Base-by-base conservation (phyloP, 2,113 vertebrate genomes). In the Neolamprologus devosi region DNA sequence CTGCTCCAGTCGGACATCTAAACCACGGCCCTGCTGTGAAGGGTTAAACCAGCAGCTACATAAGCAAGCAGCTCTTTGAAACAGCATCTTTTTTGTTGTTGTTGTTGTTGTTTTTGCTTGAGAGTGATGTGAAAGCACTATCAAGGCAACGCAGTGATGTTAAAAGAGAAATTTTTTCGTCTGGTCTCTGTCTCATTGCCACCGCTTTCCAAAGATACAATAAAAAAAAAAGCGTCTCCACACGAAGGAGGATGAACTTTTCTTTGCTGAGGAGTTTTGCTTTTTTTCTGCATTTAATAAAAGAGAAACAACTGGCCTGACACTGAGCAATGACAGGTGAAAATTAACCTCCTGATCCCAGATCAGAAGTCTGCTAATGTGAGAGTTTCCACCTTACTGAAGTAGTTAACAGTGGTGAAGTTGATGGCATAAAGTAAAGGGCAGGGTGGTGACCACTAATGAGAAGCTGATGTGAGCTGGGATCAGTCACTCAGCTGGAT, bases 361-460 rank as follows among this genome's bases (percentile, higher is more conserved):
- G 14, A 83, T n/a, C 47, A 80, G 80, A 84, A 68, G 45, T 57
- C 49, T 65, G 51, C 63, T 54, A 30, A 88, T 81, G 82, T 73
- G 53, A 51, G 57, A 60, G 13, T 73, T 68, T 51, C 68, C 83
- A 80, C 65, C n/a, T 85, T 60, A 58, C 42, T 12, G 63, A 13
- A 55, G 85, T 1, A 5, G 83, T 83, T 49, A 88, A 86, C n/a
- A 49, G 47, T 3, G n/a, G 51, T 40, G n/a, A 33, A 51, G 9
- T 37, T 82, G 47, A 70, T 82, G 82, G 79, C 70, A 26, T 17
- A 1, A 54, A 79, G 82, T 21, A 26, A 73, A 90, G 80, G 82
- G 84, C 5, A 47, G 81, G 35, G 14, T 21, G 11, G 89, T 40
- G 84, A 94, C 92, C 90, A 82, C 88, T 90, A 94, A 95, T 86